Evolutionary conservation across 1,140 invertebrate genomes (phyloP), one percentile per base, ranked within the genome.

Genomic region (Drosophila tsacasi): DNA sequence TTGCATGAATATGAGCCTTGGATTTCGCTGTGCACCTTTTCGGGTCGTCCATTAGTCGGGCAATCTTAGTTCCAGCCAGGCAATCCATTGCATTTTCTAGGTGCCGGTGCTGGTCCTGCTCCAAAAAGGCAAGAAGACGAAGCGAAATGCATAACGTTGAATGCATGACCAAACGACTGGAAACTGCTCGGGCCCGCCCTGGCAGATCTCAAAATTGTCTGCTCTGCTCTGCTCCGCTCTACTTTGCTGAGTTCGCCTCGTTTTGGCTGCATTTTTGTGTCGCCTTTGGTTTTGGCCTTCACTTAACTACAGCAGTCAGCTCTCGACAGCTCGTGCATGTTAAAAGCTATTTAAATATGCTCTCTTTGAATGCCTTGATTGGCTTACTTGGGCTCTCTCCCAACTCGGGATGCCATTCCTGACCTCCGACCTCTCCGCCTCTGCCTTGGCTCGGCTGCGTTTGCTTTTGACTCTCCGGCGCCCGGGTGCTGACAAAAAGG

Each of bases 311-410:
- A 77, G 67, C 83, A 83, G 71, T 58, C 82, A 82, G 71, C 50
- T 27, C 67, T 74, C 84, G 84, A 89, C 84, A 84, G 81, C 81
- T 87, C 85, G 85, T 87, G 85, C 84, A 84, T 87, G 84, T 78
- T 89, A 90, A 89, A 90, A 89, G 85, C 84, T 89, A 89, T 89
- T 89, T 89, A 89, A 89, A 90, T 89, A 89, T 89, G 85, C 84
- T 89, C 84, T 89, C 84, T 89, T 81, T 89, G 84, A 89, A 89
- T 89, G 81, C 82, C 85, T 90, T 89, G 84, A 89, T 89, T 89
- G 84, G 84, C 84, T 90, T 54, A 75, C 79, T 71, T 81, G 85
- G 60, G 54, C 69, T 65, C 74, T 37, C 64, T 68, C 66, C 67
- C 47, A 61, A 66, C 57, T 76, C 25, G 57, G 75, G 42, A 77